These are phyloP conservation scores for Lacerta bilineata DNA, from an alignment of 2,797 vertebrate species.

Conservation along the genomic window DNA sequence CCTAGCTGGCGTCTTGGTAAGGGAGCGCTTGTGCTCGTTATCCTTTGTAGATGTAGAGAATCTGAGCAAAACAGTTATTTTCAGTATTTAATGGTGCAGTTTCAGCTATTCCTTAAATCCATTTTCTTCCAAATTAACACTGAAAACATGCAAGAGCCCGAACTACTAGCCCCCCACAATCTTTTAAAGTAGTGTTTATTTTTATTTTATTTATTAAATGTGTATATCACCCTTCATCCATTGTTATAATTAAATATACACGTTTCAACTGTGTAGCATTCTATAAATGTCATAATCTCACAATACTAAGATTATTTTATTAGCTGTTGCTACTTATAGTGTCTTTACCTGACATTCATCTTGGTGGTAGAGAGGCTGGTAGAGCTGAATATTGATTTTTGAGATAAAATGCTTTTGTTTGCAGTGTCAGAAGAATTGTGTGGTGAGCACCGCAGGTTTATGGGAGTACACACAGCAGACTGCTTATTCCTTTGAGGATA, in stretches of 20 bases:
- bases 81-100: not conserved
- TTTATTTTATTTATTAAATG: too few relatives aligned
- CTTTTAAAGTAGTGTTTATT: not conserved
- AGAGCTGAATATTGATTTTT: constrained; percentile 78
- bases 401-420: constrained; percentile 71
- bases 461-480: constrained; percentile 61
- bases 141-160: not conserved
- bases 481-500: constrained; percentile 60
- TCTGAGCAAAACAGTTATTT: constrained; percentile 72
- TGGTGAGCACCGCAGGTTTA: constrained; percentile 68
- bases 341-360: constrained; percentile 91
- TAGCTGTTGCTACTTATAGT: not conserved
- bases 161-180: not conserved
- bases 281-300: not conserved
- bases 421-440: constrained; percentile 35
- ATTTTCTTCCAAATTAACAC: not conserved
- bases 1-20: constrained; percentile 91
- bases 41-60: constrained; percentile 90
- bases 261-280: not conserved
- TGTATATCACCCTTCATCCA: too few relatives aligned
- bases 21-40: constrained; percentile 89
- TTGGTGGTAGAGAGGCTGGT: constrained; percentile 85
- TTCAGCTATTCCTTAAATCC: constrained; percentile 29
- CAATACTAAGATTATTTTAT: not conserved
- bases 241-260: not conserved